These are phyloP conservation scores for Microtus oregoni DNA, from an alignment of 2,113 vertebrate genomes.

Conservation along the genomic window DNA sequence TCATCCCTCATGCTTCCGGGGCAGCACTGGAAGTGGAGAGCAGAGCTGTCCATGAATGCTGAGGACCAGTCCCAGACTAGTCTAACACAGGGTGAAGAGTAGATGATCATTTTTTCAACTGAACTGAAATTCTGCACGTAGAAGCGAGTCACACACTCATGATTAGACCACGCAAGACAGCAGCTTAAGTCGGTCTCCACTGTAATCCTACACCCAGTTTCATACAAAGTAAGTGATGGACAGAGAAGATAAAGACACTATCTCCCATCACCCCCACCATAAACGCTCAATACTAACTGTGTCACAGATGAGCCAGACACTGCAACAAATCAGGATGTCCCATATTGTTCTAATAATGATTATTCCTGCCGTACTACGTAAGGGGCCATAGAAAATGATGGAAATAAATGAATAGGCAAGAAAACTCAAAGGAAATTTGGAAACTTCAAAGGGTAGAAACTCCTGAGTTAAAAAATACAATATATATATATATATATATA, in stretches of 20 bases:
- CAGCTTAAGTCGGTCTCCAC: not conserved
- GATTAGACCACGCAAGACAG: not conserved
- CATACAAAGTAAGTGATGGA: not conserved
- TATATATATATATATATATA: too few species aligned
- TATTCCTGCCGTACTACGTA: not conserved
- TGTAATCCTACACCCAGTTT: not conserved
- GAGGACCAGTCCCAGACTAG: not conserved
- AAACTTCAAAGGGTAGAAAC: not conserved
- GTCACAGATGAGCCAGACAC: not conserved
- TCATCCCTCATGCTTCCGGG: not conserved
- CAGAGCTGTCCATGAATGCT: not conserved
- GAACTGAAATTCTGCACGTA: not conserved
- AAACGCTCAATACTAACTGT: not conserved
- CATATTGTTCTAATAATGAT: not conserved
- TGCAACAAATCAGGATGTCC: not conserved
- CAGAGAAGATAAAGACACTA: constrained; percentile 6
- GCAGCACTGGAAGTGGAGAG: not conserved
- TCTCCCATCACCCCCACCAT: not conserved
- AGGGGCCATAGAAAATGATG: constrained; percentile 7
- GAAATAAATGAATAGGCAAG: not conserved
- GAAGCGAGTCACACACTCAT: not conserved
- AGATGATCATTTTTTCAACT: not conserved
- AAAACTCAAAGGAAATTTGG: not conserved
- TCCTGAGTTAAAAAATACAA: not conserved
- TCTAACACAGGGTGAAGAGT: not conserved